Conservation (phyloP, 2,797 vertebrate genomes). For the Coendou prehensilis region DNA sequence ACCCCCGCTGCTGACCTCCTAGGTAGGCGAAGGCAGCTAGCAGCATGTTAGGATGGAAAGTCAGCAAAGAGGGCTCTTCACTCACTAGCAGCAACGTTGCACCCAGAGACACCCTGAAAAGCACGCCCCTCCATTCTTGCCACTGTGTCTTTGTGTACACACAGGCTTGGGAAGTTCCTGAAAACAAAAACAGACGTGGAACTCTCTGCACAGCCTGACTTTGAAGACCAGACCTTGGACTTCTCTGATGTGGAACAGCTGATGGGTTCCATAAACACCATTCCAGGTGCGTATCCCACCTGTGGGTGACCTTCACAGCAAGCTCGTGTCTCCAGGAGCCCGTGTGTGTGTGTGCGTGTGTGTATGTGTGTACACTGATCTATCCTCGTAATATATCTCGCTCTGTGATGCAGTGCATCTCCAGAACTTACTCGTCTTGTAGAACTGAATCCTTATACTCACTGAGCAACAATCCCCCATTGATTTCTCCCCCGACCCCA, state of each 20-base stretch:
- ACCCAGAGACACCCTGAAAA: background rate
- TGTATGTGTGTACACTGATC: background rate
- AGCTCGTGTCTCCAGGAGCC: background rate
- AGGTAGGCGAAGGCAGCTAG: background rate
- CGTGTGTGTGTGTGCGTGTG: background rate
- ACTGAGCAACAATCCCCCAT: background rate
- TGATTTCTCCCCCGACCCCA: background rate
- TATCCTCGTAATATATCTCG: background rate
- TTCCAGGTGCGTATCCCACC: slow-evolving; percentile 91
- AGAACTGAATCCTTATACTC: background rate
- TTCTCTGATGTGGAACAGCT: slow-evolving; percentile 94
- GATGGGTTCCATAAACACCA: slow-evolving; percentile 94
- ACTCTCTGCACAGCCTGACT: slow-evolving; percentile 90
- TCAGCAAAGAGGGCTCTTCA: background rate
- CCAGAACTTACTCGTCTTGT: too few relatives aligned
- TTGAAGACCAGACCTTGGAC: slow-evolving; percentile 91
- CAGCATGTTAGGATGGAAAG: background rate
- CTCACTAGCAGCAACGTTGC: background rate
- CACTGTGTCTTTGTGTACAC: background rate
- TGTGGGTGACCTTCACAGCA: fast-evolving
- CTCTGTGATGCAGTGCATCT: background rate
- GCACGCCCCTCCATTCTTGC: background rate
- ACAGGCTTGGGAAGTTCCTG: slow-evolving; percentile 93
- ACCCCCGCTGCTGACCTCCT: background rate
- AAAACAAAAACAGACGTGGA: slow-evolving; percentile 91